Evolutionary conservation across 2,113 vertebrate species (phyloP), one percentile per base, ranked within the genome.

Genomic region (Poecile atricapillus): DNA sequence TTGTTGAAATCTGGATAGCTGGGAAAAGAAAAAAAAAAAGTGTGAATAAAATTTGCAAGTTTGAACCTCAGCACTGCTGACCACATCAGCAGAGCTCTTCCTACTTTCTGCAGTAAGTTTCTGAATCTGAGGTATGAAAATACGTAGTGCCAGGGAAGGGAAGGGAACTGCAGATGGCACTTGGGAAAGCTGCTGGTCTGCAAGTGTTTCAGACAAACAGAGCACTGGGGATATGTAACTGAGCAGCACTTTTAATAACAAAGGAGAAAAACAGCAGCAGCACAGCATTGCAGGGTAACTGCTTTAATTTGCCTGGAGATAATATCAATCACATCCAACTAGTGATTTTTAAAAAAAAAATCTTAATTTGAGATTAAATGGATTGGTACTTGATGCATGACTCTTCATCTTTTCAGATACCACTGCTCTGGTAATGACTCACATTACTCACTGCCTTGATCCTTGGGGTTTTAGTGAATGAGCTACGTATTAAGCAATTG

Each of bases 401-500:
- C 65, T 93, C 64, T 28, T 64, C 76, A 85, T 81, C 93, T 84
- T 74, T 70, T 70, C 59, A 87, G 86, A 89, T 83, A 63, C 43
- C 67, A 63, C 20, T 87, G 88, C 92, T 92, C 62, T 76, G 52
- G 22, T 89, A 94, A 97, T 85, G 81, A 76, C 74, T 94, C n/a
- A 5, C 70, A 81, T 93, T 73, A 68, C 73, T 92, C 90, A 80
- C 47, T 64, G 90, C 77, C 75, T 91, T 41, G 52, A 39, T 93
- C 83, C 83, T 91, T 82, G 76, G 77, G 90, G 88, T 91, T 93
- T 95, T 81, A 85, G 63, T 68, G 83, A 96, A 97, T 79, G 78
- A 81, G 78, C 93, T 92, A 89, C 87, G 73, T 71, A 88, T 75
- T 93, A 94, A 97, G 64, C 75, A 93, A 74, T 73, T 94, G 92